Base-by-base conservation (phyloP, 2,113 vertebrate genomes). In the Xiphophorus maculatus region DNA sequence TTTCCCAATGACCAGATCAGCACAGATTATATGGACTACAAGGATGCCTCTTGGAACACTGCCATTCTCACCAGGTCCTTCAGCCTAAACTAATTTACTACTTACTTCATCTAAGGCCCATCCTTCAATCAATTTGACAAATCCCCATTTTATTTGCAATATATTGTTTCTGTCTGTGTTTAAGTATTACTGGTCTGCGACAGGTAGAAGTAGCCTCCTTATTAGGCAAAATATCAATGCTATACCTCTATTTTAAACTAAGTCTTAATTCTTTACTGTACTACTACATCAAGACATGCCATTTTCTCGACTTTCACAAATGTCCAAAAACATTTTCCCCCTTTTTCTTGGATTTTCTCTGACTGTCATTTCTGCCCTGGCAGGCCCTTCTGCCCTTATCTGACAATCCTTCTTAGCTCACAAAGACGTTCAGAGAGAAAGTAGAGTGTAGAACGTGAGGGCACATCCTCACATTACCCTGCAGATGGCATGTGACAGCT, bases 401-500 rank as follows among this genome's bases (percentile, higher is more conserved):
- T 76, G 77, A 64, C 89, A 89, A 76, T 73, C 72, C 77, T 69
- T 33, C 71, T 82, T 69, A 61, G 73, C 76, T 84, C 72, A 63
- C 48, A 60, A 68, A 70, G 33, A 75, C 22, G 33, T 66, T 80
- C 28, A 13, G 48, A 75, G 80, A 67, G 65, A 82, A 83, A 76
- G 32, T 51, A 83, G 48, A 68, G 76, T 63, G 61, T 17, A 71
- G 81, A 90, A 85, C 37, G 29, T 86, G 85, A 87, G 19, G 71
- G 63, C 76, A 61, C 33, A 68, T 78, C 67, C 51, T 67, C 0
- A 25, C 44, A 60, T 89, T 82, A 90, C 84, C 86, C 69, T 22
- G 8, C 79, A 81, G 85, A 88, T 83, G 89, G 84, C 87, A 89
- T 72, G 87, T 91, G 92, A 91, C 86, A 76, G 82, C 66, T 76